Evolutionary conservation across 30 jellyfish, hydroid and myxozoan genomes (phyloP), one percentile per base, ranked within the genome.

Genomic region (Cassiopea xamachana): DNA sequence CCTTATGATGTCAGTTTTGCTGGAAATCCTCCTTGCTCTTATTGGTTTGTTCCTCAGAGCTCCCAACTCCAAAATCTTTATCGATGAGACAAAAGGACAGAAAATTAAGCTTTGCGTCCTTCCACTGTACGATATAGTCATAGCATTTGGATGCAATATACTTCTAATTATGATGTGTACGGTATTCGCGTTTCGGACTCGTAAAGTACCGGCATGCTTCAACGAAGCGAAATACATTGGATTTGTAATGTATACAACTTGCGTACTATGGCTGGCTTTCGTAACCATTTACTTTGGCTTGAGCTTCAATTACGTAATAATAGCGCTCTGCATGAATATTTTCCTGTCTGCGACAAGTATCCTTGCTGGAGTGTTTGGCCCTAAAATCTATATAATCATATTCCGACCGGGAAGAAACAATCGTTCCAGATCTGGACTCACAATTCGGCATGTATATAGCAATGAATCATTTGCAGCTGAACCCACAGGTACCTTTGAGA

Each of bases 171-270:
- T 91, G 43, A 76, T 87, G 83, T 94, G 98, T 72, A 87, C 98
- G 58, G 69, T 86, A 15, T 90, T 82, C 82, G 98, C 98, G 19
- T 86, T 94, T 69, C 94, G 98, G 19, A 94, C 98, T 43, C 94
- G 98, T 70, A 90, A 94, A 59, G 86, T 90, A 1, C 98, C 98
- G 47, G 95, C 92, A 12, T 60, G 91, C n/a, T 94, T 90, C 80
- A 94, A 90, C 75, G 98, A 94, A 69, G 98, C 98, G 27, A 85
- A 86, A 78, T 91, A 87, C 90, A 80, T 94, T 44, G 98, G 98
- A 7, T 90, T 94, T 48, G 95, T 91, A 50, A 94, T 91, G 98
- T 94, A 94, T 68, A 88, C 97, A 48, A 81, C 97, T 4, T 90
- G 95, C 58, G 85, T 94, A 4, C 50, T 94, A 7, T 94, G 98